phyloP scores from a whole-genome alignment of 2,113 vertebrate genomes.

The Hassar affinis region DNA sequence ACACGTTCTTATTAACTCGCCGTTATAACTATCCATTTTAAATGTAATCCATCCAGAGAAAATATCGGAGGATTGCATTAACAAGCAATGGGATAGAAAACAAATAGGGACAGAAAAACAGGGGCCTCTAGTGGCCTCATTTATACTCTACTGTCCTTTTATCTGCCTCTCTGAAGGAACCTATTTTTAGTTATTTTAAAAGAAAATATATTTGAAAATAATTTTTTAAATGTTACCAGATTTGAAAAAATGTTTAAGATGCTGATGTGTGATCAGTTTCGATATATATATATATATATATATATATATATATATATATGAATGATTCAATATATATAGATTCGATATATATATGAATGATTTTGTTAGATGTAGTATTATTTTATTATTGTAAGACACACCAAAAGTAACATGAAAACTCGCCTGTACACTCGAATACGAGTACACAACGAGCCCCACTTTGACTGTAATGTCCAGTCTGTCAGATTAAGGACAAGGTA shows the following conservation, averaged over 20 bases:
- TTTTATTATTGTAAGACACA: neutral
- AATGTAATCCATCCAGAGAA: neutral
- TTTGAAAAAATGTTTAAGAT: neutral
- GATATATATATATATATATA: too few relatives aligned
- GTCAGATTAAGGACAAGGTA: neutral
- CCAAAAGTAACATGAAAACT: neutral
- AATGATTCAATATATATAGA: neutral
- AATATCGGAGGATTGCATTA: neutral
- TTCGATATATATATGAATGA: too few relatives aligned
- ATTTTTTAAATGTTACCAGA: neutral
- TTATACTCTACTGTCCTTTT: neutral
- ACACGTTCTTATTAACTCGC: neutral
- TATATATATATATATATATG: too few relatives aligned
- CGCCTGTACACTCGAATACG: neutral
- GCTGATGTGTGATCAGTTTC: neutral
- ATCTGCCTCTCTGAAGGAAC: neutral
- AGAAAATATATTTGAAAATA: too few relatives aligned
- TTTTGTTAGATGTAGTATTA: neutral
- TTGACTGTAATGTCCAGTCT: neutral
- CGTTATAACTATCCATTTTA: neutral
- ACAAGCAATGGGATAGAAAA: neutral
- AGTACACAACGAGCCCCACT: neutral
- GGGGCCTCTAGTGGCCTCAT: neutral
- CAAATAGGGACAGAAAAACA: neutral
- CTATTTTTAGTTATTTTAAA: neutral